Evolutionary conservation across 2,113 vertebrate species (phyloP).

Genomic region (Urocynchramus pylzowi): DNA sequence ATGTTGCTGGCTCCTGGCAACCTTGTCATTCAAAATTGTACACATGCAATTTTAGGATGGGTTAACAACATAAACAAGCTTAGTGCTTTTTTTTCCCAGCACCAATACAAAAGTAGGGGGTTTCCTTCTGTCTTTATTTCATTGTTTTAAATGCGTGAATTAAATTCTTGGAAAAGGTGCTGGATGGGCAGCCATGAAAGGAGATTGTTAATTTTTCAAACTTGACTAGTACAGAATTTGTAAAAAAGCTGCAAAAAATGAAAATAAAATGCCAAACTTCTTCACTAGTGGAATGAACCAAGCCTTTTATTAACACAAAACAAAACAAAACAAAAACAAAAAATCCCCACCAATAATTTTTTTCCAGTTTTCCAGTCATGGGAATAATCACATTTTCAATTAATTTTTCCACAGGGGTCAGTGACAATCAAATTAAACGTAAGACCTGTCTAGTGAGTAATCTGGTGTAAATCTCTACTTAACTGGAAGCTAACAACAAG

Average conservation of each 20-base stretch:
- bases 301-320: background rate
- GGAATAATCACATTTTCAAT: background rate
- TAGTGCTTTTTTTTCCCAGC: background rate
- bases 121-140: background rate
- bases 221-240: background rate
- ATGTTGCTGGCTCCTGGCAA: slow-evolving; percentile 18
- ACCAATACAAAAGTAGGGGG: background rate
- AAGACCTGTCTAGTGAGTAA: background rate
- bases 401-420: background rate
- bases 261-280: background rate
- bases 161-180: background rate
- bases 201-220: background rate
- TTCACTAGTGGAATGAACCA: background rate
- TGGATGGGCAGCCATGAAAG: background rate
- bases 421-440: background rate
- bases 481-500: background rate
- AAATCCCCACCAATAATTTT: background rate
- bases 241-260: background rate
- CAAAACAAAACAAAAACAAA: background rate
- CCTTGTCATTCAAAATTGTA: background rate
- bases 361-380: background rate
- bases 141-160: background rate
- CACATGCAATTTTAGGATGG: background rate
- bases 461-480: background rate
- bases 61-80: background rate